phyloP scores from a whole-genome alignment of 2,797 vertebrate species.

The Molossus molossus region DNA sequence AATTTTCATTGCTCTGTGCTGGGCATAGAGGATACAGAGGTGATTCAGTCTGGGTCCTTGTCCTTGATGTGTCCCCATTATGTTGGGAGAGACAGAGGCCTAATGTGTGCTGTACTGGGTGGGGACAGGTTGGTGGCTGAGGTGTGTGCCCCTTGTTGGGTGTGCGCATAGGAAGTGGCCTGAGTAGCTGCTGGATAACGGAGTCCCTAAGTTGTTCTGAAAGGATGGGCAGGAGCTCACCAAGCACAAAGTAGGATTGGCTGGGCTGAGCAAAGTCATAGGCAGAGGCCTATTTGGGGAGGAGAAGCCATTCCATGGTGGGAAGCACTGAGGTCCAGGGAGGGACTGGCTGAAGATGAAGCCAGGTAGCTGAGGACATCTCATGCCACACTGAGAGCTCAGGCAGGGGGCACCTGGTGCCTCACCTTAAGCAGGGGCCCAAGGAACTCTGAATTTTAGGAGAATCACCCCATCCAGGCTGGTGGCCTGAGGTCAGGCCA shows the following conservation, averaged over 20 bases:
- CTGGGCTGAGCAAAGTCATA: not conserved
- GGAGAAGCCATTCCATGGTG: not conserved
- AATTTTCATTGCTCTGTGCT: slow-evolving; percentile 5
- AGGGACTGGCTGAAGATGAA: not conserved
- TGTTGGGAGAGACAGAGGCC: not conserved
- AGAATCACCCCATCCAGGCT: accelerated
- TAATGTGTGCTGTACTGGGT: not conserved
- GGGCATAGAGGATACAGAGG: not conserved
- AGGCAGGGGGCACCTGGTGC: not conserved
- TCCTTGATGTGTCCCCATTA: not conserved
- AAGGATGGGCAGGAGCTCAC: not conserved
- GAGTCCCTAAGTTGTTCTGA: not conserved
- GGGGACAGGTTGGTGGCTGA: not conserved
- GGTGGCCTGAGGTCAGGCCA: not conserved
- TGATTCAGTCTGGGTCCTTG: not conserved
- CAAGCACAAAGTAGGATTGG: no score
- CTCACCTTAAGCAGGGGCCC: not conserved
- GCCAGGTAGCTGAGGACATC: accelerated
- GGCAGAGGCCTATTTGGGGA: not conserved
- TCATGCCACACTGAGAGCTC: accelerated
- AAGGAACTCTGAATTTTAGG: not conserved
- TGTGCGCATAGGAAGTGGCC: not conserved
- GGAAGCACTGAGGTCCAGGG: no score
- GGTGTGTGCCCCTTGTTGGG: no score
- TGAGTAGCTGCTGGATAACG: not conserved